Evolutionary conservation across 2,113 vertebrate genomes (phyloP).

Genomic region (Cephalopterus ornatus): DNA sequence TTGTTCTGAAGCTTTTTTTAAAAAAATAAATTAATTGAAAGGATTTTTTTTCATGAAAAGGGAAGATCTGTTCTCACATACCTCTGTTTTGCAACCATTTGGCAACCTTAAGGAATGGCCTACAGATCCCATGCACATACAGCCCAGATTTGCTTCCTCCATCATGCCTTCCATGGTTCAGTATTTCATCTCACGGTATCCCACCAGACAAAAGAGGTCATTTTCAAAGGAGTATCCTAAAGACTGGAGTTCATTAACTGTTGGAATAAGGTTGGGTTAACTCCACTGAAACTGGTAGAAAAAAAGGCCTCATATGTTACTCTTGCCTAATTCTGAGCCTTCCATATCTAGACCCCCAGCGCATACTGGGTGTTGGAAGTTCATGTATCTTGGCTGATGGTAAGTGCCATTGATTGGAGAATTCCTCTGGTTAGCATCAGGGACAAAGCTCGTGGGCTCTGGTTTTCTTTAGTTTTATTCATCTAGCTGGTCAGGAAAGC

Average conservation of each 20-base stretch:
- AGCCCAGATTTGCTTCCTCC: neutral
- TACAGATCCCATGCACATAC: neutral
- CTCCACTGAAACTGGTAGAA: neutral
- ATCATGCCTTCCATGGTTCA: neutral
- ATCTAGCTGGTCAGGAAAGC: neutral
- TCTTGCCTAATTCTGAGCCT: neutral
- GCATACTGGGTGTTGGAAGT: neutral
- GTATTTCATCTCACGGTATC: neutral
- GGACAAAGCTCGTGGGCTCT: neutral
- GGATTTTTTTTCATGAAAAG: neutral
- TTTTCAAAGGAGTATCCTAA: neutral
- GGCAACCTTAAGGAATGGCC: neutral
- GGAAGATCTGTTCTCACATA: neutral
- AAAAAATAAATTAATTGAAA: neutral
- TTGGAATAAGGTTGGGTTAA: neutral
- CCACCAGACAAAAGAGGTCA: neutral
- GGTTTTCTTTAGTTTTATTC: constrained; percentile 48
- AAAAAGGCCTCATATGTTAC: neutral
- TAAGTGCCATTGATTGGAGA: neutral
- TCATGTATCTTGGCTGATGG: neutral
- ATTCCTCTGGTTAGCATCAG: constrained; percentile 22
- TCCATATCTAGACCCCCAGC: neutral
- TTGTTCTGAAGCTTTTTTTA: neutral
- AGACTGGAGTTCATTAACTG: neutral
- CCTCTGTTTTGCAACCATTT: neutral